A percentile compares a stretch with the other conserved stretches of the same genome.
These are phyloP conservation scores for Schrankia costaestrigalis DNA, from an alignment of 2,888 invertebrate species.

Conservation along the genomic window DNA sequence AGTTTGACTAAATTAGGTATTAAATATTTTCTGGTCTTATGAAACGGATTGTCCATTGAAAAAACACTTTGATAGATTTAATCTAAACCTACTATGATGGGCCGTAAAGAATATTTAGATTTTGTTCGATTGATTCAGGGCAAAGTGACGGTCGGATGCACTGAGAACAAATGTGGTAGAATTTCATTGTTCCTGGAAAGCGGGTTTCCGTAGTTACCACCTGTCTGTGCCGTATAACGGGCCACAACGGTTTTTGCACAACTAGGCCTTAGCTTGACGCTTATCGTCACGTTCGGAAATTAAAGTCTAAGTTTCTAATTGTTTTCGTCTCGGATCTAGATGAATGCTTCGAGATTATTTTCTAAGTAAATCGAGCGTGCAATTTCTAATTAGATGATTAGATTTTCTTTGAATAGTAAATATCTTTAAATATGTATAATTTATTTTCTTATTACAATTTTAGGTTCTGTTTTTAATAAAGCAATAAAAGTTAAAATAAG, in stretches of 20 bases:
- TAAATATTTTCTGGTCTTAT: too few species aligned
- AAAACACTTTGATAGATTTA: too few species aligned
- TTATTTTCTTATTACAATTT: too few species aligned
- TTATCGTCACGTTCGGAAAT: conserved; percentile 48
- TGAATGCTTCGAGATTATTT: conserved; percentile 26
- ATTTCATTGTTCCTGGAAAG: conserved; percentile 59
- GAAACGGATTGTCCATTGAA: too few species aligned
- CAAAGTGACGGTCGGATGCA: conserved; percentile 57
- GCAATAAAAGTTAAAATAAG: too few species aligned
- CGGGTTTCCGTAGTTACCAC: conserved; percentile 44
- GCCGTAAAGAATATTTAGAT: too few species aligned
- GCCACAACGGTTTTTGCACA: conserved; percentile 66
- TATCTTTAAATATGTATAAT: neutral
- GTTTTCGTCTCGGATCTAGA: conserved; percentile 32
- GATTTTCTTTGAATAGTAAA: conserved; percentile 7
- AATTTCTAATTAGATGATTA: conserved; percentile 9
- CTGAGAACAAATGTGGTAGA: conserved; percentile 58
- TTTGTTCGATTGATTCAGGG: conserved; percentile 52
- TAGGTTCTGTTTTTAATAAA: too few species aligned
- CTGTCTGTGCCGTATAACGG: conserved; percentile 57
- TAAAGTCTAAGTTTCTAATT: conserved; percentile 50
- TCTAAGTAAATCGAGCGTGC: conserved; percentile 19
- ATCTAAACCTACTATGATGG: too few species aligned
- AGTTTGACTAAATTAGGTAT: too few species aligned
- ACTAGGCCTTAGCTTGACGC: conserved; percentile 53